These are phyloP conservation scores for Sinotaia quadrata DNA, from an alignment of 2,888 invertebrate genomes.

Conservation along the genomic window DNA sequence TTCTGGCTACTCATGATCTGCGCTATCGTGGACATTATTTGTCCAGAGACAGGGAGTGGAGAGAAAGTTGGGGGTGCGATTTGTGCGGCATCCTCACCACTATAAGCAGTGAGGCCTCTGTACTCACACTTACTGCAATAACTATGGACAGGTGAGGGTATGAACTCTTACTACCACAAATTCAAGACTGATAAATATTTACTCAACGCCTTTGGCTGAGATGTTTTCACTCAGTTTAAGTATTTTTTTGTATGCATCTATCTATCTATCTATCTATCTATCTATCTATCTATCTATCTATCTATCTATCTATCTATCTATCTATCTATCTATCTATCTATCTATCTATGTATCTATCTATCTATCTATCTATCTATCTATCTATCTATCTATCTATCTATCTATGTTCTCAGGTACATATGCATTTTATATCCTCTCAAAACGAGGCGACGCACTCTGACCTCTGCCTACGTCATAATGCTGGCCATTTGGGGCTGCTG, in stretches of 20 bases:
- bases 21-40: conserved; percentile 76
- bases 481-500: conserved; percentile 31
- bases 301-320: too few relatives aligned
- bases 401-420: conserved; percentile 26
- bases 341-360: too few relatives aligned
- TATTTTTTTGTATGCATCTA: too few relatives aligned
- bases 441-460: conserved; percentile 28
- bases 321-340: too few relatives aligned
- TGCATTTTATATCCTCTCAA: conserved; percentile 38
- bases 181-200: too few relatives aligned
- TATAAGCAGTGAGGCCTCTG: conserved; percentile 39
- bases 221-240: too few relatives aligned
- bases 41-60: conserved; percentile 76
- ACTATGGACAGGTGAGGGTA: conserved; percentile 34
- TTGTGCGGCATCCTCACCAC: conserved; percentile 75
- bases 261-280: too few relatives aligned
- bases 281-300: too few relatives aligned
- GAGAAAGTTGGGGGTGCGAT: conserved; percentile 76
- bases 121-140: conserved; percentile 38
- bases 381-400: too few relatives aligned
- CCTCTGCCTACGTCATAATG: conserved; percentile 34
- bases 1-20: conserved; percentile 76
- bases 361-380: too few relatives aligned
- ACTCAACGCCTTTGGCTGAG: too few relatives aligned
- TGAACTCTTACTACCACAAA: too few relatives aligned